A percentile compares a stretch with the other conserved stretches of the same genome.
Conservation (phyloP, 2,797 vertebrate genomes). For the Sebastolobus alascanus region DNA sequence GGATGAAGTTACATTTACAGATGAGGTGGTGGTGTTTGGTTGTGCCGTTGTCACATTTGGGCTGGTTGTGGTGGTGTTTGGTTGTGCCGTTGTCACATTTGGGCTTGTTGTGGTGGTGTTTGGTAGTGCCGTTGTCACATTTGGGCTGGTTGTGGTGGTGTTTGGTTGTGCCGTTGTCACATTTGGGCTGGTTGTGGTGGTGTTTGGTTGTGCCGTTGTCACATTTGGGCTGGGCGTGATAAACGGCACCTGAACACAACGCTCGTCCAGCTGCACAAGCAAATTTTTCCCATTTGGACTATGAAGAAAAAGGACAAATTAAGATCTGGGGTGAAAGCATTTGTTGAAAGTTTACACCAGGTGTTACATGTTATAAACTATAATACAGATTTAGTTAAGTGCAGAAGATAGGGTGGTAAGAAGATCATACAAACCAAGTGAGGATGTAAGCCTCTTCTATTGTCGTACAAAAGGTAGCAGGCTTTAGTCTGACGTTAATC, state of each 20-base stretch:
- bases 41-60: too few species aligned
- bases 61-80: background rate
- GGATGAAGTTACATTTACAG: conserved; percentile 23
- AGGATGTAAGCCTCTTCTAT: background rate
- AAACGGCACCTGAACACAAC: conserved; percentile 17
- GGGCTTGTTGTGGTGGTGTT: background rate
- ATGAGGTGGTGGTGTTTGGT: background rate
- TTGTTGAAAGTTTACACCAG: background rate
- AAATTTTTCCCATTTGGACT: conserved; percentile 59
- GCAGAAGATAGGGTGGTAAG: background rate
- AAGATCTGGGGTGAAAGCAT: background rate
- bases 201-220: background rate
- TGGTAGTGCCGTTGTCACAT: conserved; percentile 29
- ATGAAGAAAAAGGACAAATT: conserved; percentile 26
- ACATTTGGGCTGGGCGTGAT: conserved; percentile 25
- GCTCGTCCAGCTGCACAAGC: conserved; percentile 45
- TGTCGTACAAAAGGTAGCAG: conserved; percentile 30
- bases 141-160: background rate
- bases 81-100: background rate
- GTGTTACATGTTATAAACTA: background rate
- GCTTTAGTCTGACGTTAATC: rapidly evolving
- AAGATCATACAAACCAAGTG: conserved; percentile 67
- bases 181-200: too few species aligned
- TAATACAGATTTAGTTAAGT: background rate
- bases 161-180: too few species aligned